Percentiles rank a stretch among this genome's conserved stretches.
These are phyloP conservation scores for Palloptera scutellata DNA, from an alignment of 2,888 invertebrate species.

Conservation along the genomic window DNA sequence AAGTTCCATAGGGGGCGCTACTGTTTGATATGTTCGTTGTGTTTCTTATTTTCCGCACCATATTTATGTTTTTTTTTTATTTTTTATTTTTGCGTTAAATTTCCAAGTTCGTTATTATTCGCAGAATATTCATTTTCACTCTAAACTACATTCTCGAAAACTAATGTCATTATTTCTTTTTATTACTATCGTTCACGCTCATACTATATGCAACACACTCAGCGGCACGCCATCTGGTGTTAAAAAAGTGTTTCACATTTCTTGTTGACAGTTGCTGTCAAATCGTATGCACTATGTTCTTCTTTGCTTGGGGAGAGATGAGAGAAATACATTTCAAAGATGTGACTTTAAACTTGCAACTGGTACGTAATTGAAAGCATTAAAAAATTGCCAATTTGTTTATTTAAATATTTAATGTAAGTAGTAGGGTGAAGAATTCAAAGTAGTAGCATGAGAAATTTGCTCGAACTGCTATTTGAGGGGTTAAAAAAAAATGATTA, in stretches of 20 bases:
- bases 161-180: not conserved
- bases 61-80: slow-evolving; percentile 16
- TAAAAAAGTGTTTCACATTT: not conserved
- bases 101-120: not conserved
- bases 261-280: slow-evolving; percentile 28
- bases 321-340: not conserved
- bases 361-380: no score
- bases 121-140: not conserved
- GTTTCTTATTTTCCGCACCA: slow-evolving; percentile 20
- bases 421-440: no score
- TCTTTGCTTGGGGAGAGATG: not conserved
- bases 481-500: no score
- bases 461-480: no score
- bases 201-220: not conserved
- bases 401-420: no score
- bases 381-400: no score
- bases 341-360: not conserved
- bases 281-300: slow-evolving; percentile 1
- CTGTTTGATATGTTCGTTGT: slow-evolving; percentile 19
- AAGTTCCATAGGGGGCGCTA: no score
- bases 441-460: no score
- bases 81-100: slow-evolving; percentile 9
- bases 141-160: not conserved
- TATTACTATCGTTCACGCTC: slow-evolving; percentile 5
- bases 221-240: not conserved